These are phyloP conservation scores for Cardiocondyla obscurior DNA, from an alignment of 1,140 invertebrate species.

Conservation along the genomic window DNA sequence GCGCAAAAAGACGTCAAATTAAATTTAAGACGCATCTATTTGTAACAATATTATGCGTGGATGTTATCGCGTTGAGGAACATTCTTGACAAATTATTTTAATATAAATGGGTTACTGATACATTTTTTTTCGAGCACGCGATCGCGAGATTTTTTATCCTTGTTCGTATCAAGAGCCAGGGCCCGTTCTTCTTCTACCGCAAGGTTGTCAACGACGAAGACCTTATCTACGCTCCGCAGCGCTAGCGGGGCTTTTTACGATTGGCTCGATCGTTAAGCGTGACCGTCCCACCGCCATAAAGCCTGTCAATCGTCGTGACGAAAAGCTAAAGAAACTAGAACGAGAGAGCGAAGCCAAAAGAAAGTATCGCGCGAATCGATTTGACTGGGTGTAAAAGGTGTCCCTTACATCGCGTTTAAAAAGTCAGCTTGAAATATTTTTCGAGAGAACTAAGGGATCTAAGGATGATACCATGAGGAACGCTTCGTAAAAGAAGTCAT, in stretches of 20 bases:
- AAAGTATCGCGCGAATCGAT: slow-evolving; percentile 15
- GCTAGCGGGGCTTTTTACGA: slow-evolving; percentile 58
- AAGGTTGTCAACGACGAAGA: slow-evolving; percentile 57
- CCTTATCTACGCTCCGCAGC: slow-evolving; percentile 58
- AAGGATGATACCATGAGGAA: neutral
- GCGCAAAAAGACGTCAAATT: neutral
- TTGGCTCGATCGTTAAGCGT: slow-evolving; percentile 63
- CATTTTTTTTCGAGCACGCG: too few species aligned
- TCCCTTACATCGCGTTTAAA: slow-evolving; percentile 1
- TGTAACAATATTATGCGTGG: neutral
- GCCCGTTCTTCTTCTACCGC: neutral
- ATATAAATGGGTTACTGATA: neutral
- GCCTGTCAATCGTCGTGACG: slow-evolving; percentile 60
- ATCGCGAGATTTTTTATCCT: neutral
- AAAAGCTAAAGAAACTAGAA: slow-evolving; percentile 49
- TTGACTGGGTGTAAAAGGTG: neutral
- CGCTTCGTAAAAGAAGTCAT: neutral
- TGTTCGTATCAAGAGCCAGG: neutral
- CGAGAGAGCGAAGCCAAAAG: slow-evolving; percentile 23
- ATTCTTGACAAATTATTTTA: slow-evolving; percentile 2
- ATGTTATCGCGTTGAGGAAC: too few species aligned
- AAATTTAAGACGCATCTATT: neutral
- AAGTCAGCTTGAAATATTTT: neutral
- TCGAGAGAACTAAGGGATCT: neutral
- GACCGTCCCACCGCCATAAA: slow-evolving; percentile 50